Percentiles rank a stretch among this genome's conserved stretches.
Conservation (phyloP, 2,797 vertebrate species). For the Lycodopsis pacificus region DNA sequence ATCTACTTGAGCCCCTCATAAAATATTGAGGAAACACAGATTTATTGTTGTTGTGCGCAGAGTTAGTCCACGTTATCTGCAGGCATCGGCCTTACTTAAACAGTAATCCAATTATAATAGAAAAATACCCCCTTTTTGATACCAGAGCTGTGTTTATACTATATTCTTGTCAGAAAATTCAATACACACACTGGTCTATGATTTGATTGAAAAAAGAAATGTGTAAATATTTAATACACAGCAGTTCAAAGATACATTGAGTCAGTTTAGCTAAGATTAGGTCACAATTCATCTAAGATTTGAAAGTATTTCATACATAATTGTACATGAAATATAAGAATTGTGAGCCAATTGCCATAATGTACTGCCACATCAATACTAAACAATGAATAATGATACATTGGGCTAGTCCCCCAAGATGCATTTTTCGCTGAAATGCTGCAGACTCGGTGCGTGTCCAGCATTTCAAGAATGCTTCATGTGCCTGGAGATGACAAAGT, state of each 20-base stretch:
- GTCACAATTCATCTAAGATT: not conserved
- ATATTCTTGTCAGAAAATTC: not conserved
- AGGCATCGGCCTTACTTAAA: not conserved
- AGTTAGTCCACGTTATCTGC: not conserved
- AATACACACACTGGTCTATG: not conserved
- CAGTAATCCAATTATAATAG: not conserved
- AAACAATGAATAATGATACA: not conserved
- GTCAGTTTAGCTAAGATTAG: not conserved
- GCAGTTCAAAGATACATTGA: not conserved
- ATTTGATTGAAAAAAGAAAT: not conserved
- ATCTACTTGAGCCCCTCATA: not conserved
- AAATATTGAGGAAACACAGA: not conserved
- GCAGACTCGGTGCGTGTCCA: not conserved
- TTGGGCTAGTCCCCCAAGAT: not conserved
- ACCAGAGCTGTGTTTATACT: not conserved
- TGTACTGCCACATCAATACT: not conserved
- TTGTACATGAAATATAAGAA: not conserved
- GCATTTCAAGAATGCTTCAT: constrained; percentile 12
- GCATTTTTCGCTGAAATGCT: not conserved
- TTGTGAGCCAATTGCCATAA: not conserved
- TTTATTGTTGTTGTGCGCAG: not conserved
- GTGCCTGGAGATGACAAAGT: constrained; percentile 4
- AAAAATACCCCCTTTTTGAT: not conserved
- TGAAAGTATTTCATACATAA: not conserved
- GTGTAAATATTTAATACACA: not conserved